Percentiles rank a stretch among this genome's conserved stretches.
phyloP scores from a whole-genome alignment of 2,888 invertebrate genomes.

The Sarcophaga carnaria region DNA sequence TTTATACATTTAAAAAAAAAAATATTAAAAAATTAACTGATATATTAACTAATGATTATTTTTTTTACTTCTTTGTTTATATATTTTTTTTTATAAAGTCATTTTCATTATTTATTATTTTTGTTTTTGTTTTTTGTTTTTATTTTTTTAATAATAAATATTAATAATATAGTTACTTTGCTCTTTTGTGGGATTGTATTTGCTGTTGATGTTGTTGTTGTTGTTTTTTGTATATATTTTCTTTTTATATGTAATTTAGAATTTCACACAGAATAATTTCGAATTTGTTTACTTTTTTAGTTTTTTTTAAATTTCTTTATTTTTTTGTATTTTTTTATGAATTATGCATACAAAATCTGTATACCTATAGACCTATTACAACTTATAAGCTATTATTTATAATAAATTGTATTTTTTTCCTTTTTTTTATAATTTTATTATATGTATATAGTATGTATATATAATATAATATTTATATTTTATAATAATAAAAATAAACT shows the following conservation, averaged over 20 bases:
- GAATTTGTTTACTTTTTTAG: slow-evolving; percentile 29
- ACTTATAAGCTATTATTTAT: slow-evolving; percentile 64
- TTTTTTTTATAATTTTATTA: slow-evolving; percentile 25
- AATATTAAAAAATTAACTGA: slow-evolving; percentile 32
- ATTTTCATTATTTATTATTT: slow-evolving; percentile 40
- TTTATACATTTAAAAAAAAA: slow-evolving; percentile 59
- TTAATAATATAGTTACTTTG: slow-evolving; percentile 54
- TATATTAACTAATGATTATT: background rate
- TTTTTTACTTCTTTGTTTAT: slow-evolving; percentile 54
- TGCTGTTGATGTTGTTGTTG: slow-evolving; percentile 52
- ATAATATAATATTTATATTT: slow-evolving; percentile 55
- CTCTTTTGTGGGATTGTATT: slow-evolving; percentile 69
- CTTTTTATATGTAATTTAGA: background rate
- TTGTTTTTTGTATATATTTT: slow-evolving; percentile 21
- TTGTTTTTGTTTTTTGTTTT: slow-evolving; percentile 57
- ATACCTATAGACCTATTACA: slow-evolving; percentile 65
- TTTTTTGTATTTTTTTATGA: slow-evolving; percentile 11
- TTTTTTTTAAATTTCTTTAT: slow-evolving; percentile 19
- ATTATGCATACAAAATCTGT: slow-evolving; percentile 68
- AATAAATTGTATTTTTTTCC: slow-evolving; percentile 70
- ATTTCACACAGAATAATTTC: slow-evolving; percentile 5
- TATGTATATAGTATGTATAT: slow-evolving; percentile 41
- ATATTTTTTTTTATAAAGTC: slow-evolving; percentile 51
- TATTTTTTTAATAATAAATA: slow-evolving; percentile 38
- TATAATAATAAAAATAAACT: slow-evolving; percentile 57